phyloP scores from a whole-genome alignment of 2,888 invertebrate species.

The Oegoconia quadripuncta region DNA sequence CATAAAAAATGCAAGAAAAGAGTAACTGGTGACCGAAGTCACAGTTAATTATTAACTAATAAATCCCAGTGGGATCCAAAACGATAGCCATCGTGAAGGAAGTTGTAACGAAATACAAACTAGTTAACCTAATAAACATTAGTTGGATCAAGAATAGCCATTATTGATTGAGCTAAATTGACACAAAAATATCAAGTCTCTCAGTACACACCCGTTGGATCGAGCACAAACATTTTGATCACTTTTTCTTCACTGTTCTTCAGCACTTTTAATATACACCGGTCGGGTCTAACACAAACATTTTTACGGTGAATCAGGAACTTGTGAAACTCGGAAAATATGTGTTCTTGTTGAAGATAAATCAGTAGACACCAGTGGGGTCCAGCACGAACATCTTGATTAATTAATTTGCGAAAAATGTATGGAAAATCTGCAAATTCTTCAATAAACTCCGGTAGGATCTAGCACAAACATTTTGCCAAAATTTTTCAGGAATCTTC shows the following conservation, averaged over 20 bases:
- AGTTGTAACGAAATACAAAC: no score
- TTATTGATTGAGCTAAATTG: slow-evolving; percentile 26
- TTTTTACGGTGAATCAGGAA: slow-evolving; percentile 33
- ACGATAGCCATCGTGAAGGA: slow-evolving; percentile 50
- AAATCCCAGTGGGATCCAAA: slow-evolving; percentile 61
- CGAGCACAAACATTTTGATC: slow-evolving; percentile 47
- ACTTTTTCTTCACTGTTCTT: slow-evolving; percentile 33
- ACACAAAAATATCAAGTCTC: slow-evolving; percentile 38
- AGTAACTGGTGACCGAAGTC: slow-evolving; percentile 20
- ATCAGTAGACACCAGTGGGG: slow-evolving; percentile 60
- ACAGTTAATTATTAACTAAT: slow-evolving; percentile 30
- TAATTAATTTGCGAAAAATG: slow-evolving; percentile 18
- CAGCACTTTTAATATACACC: slow-evolving; percentile 60
- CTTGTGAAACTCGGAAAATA: no score
- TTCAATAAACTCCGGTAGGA: slow-evolving; percentile 65
- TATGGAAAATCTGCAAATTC: slow-evolving; percentile 15
- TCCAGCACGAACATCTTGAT: slow-evolving; percentile 63
- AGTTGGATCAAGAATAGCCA: slow-evolving; percentile 46
- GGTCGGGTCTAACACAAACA: slow-evolving; percentile 66
- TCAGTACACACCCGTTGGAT: slow-evolving; percentile 52
- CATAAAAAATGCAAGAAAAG: slow-evolving; percentile 19
- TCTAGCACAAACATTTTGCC: slow-evolving; percentile 58
- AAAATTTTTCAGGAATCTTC: slow-evolving; percentile 18
- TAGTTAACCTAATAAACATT: slow-evolving; percentile 54
- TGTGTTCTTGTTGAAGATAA: no score